Evolutionary conservation across 1,140 invertebrate genomes (phyloP), one percentile per base, ranked within the genome.

Genomic region (Apis cerana): DNA sequence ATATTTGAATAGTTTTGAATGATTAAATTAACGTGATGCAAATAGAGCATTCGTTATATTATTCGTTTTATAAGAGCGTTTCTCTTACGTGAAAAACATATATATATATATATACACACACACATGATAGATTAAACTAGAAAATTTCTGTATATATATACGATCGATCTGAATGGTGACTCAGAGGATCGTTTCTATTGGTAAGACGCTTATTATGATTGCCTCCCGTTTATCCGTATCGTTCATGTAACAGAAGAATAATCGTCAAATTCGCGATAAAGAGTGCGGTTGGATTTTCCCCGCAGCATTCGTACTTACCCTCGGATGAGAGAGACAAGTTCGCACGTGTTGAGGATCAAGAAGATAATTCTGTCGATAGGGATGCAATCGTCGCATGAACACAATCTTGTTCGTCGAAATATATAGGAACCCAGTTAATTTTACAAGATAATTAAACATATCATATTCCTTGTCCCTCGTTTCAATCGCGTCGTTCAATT

Each of bases 311-410:
- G n/a, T 54, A 69, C 23, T 43, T 43, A 54, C 21, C 74, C 50
- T 50, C 48, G 21, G 33, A 23, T 77, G n/a, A 52, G 19, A 15
- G 19, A 59, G 33, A 43, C 56, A 21, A 48, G 21, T 19, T 78
- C 67, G 75, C 81, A 83, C 81, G 81, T 83, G 81, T 33, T 17
- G 50, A 83, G 81, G 81, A 83, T 83, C 75, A 83, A 78, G 23
- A 11, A 56, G 33, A 78, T 78, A 83, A 83, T 78, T 83, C 59
- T 56, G 50, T 58, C 67, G 27, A 43, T 43, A 43, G 33, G 33
- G 33, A 43, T 2, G 2, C n/a, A 58, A 27, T 48, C 33, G 70
- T 48, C 33, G 70, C 58, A 50, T 50, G 48, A 69, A 23, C 54
- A 15, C 56, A 70, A 69, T 71, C 56, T 58, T 70, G 67, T 64